Conservation (phyloP, 1,140 invertebrate species). For the Nephila pilipes region DNA sequence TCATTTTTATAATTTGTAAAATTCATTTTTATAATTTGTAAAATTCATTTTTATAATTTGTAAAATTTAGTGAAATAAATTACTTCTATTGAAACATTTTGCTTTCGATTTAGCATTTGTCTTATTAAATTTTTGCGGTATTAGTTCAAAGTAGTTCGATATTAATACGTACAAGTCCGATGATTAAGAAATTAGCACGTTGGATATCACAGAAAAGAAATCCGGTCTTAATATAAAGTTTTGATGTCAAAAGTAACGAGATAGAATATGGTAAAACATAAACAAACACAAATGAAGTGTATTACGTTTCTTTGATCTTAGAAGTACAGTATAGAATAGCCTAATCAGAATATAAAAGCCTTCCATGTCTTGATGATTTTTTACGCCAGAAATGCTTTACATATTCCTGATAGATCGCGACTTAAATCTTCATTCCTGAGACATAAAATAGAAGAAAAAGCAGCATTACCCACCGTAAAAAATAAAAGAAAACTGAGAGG, state of each 20-base stretch:
- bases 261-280: constrained; percentile 4
- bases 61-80: too few relatives aligned
- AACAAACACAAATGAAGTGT: neutral
- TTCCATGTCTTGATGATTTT: constrained; percentile 56
- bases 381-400: constrained; percentile 54
- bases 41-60: too few relatives aligned
- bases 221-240: constrained; percentile 15
- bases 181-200: neutral
- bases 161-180: neutral
- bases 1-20: too few relatives aligned
- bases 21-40: too few relatives aligned
- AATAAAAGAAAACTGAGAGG: neutral
- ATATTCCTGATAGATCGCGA: constrained; percentile 53
- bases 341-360: constrained; percentile 50
- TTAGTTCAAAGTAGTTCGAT: too few relatives aligned
- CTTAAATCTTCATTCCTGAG: constrained; percentile 51
- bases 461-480: neutral
- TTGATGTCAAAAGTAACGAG: constrained; percentile 15
- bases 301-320: constrained; percentile 39
- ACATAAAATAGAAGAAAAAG: neutral
- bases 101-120: too few relatives aligned
- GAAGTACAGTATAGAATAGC: constrained; percentile 5
- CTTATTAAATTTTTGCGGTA: too few relatives aligned
- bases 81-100: too few relatives aligned
- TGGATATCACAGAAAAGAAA: neutral